Percentiles rank a stretch among this genome's conserved stretches.
phyloP scores from a whole-genome alignment of 2,113 vertebrate genomes.

The Tragulus kanchil region DNA sequence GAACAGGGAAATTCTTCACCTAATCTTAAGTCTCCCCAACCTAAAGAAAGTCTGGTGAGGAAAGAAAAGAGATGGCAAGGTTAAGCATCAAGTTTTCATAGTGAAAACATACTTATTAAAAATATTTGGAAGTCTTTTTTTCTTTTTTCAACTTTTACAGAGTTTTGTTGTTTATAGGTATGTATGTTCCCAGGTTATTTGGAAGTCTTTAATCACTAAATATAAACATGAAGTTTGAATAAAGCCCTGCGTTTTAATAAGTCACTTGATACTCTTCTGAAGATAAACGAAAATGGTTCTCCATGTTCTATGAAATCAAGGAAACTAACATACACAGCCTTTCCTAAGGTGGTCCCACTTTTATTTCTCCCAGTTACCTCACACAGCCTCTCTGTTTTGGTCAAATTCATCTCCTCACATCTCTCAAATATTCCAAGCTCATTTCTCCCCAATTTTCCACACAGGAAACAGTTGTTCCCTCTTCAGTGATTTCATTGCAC shows the following conservation, averaged over 20 bases:
- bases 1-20: background rate
- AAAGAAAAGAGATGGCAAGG: background rate
- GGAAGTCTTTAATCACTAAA: background rate
- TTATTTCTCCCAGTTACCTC: background rate
- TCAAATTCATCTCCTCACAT: background rate
- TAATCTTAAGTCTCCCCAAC: background rate
- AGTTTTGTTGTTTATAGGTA: no score
- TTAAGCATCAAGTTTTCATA: background rate
- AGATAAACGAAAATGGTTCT: background rate
- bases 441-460: background rate
- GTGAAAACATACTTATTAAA: constrained; percentile 9
- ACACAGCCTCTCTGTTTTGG: background rate
- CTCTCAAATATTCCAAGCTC: background rate
- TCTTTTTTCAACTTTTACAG: no score
- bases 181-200: no score
- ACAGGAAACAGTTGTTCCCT: background rate
- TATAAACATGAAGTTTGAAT: background rate
- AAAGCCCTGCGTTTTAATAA: constrained; percentile 34
- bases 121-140: background rate
- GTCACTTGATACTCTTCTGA: background rate
- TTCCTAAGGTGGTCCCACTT: background rate
- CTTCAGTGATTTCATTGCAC: background rate
- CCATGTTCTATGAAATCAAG: background rate
- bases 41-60: background rate
- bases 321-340: background rate